Evolutionary conservation across 2,888 invertebrate species (phyloP).

Genomic region (Pomacea canaliculata): DNA sequence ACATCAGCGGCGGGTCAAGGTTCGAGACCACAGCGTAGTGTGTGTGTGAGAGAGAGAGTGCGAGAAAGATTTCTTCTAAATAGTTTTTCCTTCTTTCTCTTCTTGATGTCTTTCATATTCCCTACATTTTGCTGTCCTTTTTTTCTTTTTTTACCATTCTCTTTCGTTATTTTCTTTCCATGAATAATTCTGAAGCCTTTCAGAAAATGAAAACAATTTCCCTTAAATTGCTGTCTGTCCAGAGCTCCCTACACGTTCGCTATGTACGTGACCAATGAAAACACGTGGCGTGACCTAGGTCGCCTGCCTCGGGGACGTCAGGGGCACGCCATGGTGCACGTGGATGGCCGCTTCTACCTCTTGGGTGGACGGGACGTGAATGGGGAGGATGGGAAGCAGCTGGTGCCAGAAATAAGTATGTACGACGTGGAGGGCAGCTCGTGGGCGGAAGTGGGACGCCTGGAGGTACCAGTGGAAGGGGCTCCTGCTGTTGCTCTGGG

Average conservation of each 20-base stretch:
- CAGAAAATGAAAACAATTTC: no score
- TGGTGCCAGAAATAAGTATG: constrained; percentile 17
- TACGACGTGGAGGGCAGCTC: constrained; percentile 15
- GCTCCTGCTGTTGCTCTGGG: constrained; percentile 19
- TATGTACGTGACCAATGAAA: constrained; percentile 24
- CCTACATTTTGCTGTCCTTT: not conserved
- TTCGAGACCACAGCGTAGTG: not conserved
- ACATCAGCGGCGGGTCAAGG: constrained; percentile 31
- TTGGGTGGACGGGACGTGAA: constrained; percentile 24
- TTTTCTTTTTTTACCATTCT: not conserved
- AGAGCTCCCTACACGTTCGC: constrained; percentile 19
- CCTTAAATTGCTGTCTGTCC: no score
- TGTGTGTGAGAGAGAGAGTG: not conserved
- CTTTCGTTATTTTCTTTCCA: not conserved
- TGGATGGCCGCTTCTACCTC: constrained; percentile 21
- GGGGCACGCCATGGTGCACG: constrained; percentile 29
- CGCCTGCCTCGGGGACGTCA: constrained; percentile 17
- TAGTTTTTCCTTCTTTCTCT: not conserved
- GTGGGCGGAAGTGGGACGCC: constrained; percentile 23
- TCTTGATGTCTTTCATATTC: not conserved
- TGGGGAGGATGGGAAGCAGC: not conserved
- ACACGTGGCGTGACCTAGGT: constrained; percentile 22
- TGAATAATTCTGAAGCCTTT: not conserved
- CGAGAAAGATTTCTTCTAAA: not conserved
- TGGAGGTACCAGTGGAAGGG: constrained; percentile 20